Evolutionary conservation across 2,797 vertebrate genomes (phyloP).

Genomic region (Meriones psammophilus): DNA sequence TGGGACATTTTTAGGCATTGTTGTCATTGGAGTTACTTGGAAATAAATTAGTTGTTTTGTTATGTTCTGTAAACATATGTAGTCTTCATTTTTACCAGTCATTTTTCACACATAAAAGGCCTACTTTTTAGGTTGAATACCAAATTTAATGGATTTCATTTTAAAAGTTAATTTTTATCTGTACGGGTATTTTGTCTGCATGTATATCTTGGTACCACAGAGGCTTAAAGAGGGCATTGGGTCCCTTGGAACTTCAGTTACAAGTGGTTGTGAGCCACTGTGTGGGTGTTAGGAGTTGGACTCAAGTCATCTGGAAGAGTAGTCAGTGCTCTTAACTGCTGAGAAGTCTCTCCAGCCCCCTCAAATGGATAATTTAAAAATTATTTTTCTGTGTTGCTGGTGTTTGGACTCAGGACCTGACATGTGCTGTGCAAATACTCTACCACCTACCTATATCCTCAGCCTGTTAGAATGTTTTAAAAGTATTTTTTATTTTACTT

Average conservation of each 20-base stretch:
- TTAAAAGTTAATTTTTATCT: conserved; percentile 29
- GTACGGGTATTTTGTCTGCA: not conserved
- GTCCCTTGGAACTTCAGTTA: not conserved
- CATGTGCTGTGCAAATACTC: not conserved
- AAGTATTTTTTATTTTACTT: not conserved
- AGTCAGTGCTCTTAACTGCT: not conserved
- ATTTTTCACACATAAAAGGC: conserved; percentile 27
- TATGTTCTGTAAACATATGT: not conserved
- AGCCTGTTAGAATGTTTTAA: not conserved
- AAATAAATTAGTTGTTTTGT: conserved; percentile 56
- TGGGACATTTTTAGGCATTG: not conserved
- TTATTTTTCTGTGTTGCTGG: not conserved
- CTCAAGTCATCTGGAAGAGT: not conserved
- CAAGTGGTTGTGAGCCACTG: not conserved
- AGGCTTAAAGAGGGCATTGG: not conserved
- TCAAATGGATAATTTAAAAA: not conserved
- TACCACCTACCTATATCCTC: not conserved
- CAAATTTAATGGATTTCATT: not conserved
- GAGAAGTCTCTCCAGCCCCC: too few relatives aligned
- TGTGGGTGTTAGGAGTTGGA: not conserved
- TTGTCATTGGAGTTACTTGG: conserved; percentile 32
- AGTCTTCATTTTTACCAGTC: conserved; percentile 50
- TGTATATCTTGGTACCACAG: not conserved
- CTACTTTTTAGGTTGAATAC: conserved; percentile 13
- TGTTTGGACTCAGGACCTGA: not conserved